Percentiles rank a stretch among this genome's conserved stretches.
These are phyloP conservation scores for Amaurobius ferox DNA, from an alignment of 2,888 invertebrate species.

Conservation along the genomic window DNA sequence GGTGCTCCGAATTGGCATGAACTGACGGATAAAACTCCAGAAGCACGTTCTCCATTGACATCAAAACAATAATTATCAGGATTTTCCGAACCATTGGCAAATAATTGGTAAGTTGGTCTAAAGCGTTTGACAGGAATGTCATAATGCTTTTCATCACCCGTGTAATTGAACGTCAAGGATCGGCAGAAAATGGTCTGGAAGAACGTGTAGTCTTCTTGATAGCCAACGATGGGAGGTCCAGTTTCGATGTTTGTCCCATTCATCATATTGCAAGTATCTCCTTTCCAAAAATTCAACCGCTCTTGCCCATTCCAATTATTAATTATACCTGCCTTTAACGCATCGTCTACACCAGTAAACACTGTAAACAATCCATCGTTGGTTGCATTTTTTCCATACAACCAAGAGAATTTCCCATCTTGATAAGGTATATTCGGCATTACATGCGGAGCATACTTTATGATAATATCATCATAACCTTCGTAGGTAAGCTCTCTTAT, in stretches of 20 bases:
- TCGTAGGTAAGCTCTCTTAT: slow-evolving; percentile 63
- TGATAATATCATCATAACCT: slow-evolving; percentile 62
- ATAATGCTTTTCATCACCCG: slow-evolving; percentile 4
- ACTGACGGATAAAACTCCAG: slow-evolving; percentile 64
- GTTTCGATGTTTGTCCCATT: slow-evolving; percentile 58
- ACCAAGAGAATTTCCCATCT: slow-evolving; percentile 56
- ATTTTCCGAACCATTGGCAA: slow-evolving; percentile 62
- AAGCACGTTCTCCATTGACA: slow-evolving; percentile 23
- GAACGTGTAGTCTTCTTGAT: slow-evolving; percentile 25
- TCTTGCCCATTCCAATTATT: slow-evolving; percentile 62
- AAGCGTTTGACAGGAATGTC: slow-evolving; percentile 57
- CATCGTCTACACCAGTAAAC: slow-evolving; percentile 65
- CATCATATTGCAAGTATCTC: slow-evolving; percentile 38
- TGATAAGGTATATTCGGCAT: slow-evolving; percentile 42
- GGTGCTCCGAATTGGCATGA: slow-evolving; percentile 72
- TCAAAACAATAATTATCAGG: slow-evolving; percentile 70
- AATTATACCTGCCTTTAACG: slow-evolving; percentile 39
- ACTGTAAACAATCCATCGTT: slow-evolving; percentile 71
- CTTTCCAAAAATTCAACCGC: slow-evolving; percentile 44
- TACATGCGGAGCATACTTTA: slow-evolving; percentile 30
- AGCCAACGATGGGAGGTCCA: slow-evolving; percentile 25
- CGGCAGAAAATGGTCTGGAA: slow-evolving; percentile 59
- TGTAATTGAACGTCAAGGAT: slow-evolving; percentile 56
- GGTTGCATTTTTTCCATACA: slow-evolving; percentile 69
- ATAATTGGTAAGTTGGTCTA: slow-evolving; percentile 23